Conservation (phyloP, 2,797 vertebrate genomes). For the Phaenicophaeus curvirostris region DNA sequence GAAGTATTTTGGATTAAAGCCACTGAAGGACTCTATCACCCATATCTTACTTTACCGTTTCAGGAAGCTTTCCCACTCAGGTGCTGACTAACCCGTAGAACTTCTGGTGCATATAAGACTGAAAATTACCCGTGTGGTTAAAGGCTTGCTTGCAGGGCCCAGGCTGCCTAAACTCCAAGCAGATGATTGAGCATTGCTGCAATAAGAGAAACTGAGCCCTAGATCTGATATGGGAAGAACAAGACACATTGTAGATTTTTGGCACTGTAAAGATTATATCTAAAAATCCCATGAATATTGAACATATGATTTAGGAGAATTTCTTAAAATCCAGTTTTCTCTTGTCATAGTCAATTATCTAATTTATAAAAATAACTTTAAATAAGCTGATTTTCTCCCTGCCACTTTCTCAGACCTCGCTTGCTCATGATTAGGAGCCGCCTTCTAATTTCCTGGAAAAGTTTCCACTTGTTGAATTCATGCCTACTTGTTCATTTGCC, state of each 20-base stretch:
- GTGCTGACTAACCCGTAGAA: not conserved
- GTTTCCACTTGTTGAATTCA: not conserved
- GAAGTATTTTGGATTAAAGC: constrained; percentile 42
- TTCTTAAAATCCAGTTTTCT: not conserved
- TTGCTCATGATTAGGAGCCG: not conserved
- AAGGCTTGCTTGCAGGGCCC: not conserved
- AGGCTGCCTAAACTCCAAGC: not conserved
- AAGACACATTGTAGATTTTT: not conserved
- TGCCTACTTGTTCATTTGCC: not conserved
- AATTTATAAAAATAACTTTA: not conserved
- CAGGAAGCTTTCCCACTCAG: not conserved
- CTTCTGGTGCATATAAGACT: not conserved
- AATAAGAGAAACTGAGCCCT: not conserved
- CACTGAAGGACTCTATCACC: not conserved
- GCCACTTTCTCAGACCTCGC: not conserved
- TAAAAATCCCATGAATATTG: not conserved
- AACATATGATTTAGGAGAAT: not conserved
- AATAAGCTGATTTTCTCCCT: not conserved
- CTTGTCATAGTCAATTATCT: not conserved
- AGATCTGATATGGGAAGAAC: not conserved
- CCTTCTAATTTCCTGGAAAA: not conserved
- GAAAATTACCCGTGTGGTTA: not conserved
- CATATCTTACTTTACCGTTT: not conserved
- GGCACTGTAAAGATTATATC: not conserved
- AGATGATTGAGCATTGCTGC: not conserved